These are phyloP conservation scores for Hestina assimilis DNA, from an alignment of 1,140 invertebrate genomes.

Conservation along the genomic window DNA sequence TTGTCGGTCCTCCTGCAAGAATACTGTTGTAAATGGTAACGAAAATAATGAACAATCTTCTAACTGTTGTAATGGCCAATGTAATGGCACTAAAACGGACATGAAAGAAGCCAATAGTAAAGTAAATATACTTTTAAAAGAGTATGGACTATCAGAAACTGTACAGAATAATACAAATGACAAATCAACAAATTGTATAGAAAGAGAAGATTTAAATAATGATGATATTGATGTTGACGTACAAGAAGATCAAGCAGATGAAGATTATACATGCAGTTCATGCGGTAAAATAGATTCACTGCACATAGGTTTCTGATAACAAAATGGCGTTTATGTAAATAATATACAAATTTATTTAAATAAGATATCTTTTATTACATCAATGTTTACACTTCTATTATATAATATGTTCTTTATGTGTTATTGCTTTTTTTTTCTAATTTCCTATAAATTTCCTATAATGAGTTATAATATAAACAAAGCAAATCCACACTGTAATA, in stretches of 20 bases:
- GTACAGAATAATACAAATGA: neutral
- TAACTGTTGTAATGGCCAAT: constrained; percentile 45
- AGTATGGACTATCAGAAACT: constrained; percentile 39
- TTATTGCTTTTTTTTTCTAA: no score
- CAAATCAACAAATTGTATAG: constrained; percentile 5
- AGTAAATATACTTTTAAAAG: constrained; percentile 42
- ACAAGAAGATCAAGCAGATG: constrained; percentile 29
- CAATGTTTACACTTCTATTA: neutral
- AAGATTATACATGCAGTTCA: constrained; percentile 53
- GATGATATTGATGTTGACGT: constrained; percentile 26
- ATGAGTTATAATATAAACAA: no score
- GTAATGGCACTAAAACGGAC: constrained; percentile 24
- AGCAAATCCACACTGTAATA: no score
- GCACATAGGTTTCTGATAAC: constrained; percentile 51
- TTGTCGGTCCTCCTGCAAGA: constrained; percentile 34
- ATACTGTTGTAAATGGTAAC: neutral
- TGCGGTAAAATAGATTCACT: constrained; percentile 49
- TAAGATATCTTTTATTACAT: constrained; percentile 22
- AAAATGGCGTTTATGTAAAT: constrained; percentile 17
- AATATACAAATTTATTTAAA: constrained; percentile 11
- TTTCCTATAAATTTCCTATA: no score
- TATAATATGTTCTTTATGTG: neutral
- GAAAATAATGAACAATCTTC: constrained; percentile 3
- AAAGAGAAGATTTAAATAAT: neutral
- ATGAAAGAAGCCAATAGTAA: constrained; percentile 33